Base-by-base conservation (phyloP, 2,797 vertebrate genomes). In the Anabas testudineus region DNA sequence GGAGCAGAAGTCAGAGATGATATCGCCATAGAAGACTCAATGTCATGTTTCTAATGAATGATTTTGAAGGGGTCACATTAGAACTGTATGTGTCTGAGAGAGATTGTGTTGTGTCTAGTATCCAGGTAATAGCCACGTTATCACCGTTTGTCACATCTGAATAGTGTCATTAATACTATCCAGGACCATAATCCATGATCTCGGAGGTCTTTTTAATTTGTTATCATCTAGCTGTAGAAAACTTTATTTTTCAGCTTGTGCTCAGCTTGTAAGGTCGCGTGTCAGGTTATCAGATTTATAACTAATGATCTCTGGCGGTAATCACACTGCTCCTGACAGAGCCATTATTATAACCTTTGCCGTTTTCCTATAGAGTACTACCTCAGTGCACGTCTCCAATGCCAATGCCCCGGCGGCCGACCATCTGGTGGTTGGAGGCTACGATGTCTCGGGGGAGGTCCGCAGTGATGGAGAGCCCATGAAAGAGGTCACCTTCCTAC, bases 391-490 rank as follows among this genome's bases (percentile, higher is more conserved):
- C 0, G 96, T 99, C 48, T 95, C 91, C 0, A 98, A 91, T 59
- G 95, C 95, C 80, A 99, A 99, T 0, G 95, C 96, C n/a, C 92
- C 95, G 0, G 96, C 95, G 0, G 84, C 93, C 0, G 88, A 91
- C 36, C 93, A 96, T 57, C 94, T 99, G 64, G 22, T 98, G 2
- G 97, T 99, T 9, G 96, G 95, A 19, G 98, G 97, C 58, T 99
- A 99, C 59, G 97, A 99, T 0, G 96, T 98, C 42, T 96, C 95
- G 0, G 98, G 98, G 60, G 96, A 95, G 60, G 98, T 99, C 42
- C 95, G 95, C 71, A 99, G 98, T 41, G 98, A 99, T 39, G 96
- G 97, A 75, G 98, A 99, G 58, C 98, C 98, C 30, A 98, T 99
- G 98, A 99, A 98, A 80, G 97, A 96, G 21, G 98, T 99, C 88